Evolutionary conservation across 2,113 vertebrate genomes (phyloP), one percentile per base, ranked within the genome.

Genomic region (Chrysochloris asiatica): DNA sequence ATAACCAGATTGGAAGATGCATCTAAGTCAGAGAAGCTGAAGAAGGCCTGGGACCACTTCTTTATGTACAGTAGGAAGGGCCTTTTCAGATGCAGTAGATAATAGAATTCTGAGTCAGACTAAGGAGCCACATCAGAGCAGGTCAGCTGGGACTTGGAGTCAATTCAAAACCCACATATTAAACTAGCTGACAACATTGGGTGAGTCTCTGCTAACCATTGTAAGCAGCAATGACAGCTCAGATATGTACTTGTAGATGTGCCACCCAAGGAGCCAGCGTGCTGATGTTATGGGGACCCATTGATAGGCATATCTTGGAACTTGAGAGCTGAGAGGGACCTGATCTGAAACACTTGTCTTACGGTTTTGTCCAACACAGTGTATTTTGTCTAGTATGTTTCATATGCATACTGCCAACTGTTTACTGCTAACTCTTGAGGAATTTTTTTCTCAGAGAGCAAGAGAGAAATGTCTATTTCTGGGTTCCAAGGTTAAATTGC

Each of bases 161-260:
- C 81, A 38, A 22, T 71, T 73, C 83, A 78, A 59, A 92, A n/a
- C 61, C 67, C 89, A 69, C 16, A 10, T 87, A 69, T 59, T 69
- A 83, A 61, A 28, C 9, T 80, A 59, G 80, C 83, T 41, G 41
- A 33, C 71, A 85, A 76, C 36, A 54, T 17, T 76, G 50, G 73
- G 38, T 92, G 82, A 84, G 82, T 91, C 78, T 95, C 50, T 24
- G 54, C 21, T 33, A 52, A 84, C 30, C 91, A 87, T 82, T 86
- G 38, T 86, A 83, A 71, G 73, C 22, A 54, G 79, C 19, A 13
- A 47, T 86, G 80, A 88, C 56, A 83, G 56, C 72, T 4, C 5
- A 82, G 69, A 33, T 10, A 17, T 83, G 41, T 72, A 24, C 83
- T 63, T 4, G 11, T 24, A 82, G 82, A 41, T 33, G 50, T 13